These are phyloP conservation scores for Phyllotis vaccarum DNA, from an alignment of 2,797 vertebrate genomes.

Conservation along the genomic window DNA sequence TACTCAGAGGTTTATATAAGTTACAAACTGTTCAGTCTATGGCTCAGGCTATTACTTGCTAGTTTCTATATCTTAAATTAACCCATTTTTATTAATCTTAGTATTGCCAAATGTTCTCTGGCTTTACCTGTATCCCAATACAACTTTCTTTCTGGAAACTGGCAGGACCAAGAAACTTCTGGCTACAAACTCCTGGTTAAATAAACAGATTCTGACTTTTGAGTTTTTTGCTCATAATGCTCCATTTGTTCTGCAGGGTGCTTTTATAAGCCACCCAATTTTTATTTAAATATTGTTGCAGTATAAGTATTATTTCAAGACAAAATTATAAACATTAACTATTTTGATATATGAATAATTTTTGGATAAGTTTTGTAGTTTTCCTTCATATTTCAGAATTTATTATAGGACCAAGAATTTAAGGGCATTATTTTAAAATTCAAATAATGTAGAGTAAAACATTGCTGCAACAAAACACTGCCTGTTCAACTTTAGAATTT, in stretches of 20 bases:
- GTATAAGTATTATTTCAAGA: slow-evolving; percentile 46
- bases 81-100: too few relatives aligned
- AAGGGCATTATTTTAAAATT: slow-evolving; percentile 42
- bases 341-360: slow-evolving; percentile 47
- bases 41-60: too few relatives aligned
- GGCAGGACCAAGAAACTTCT: too few relatives aligned
- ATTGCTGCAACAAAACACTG: not conserved
- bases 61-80: too few relatives aligned
- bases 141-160: too few relatives aligned
- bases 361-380: slow-evolving; percentile 1
- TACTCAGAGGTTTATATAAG: too few relatives aligned
- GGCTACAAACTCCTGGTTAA: slow-evolving; percentile 48
- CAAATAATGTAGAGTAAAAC: slow-evolving; percentile 38
- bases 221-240: slow-evolving; percentile 58
- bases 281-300: slow-evolving; percentile 49
- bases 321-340: slow-evolving; percentile 50
- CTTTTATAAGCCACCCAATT: slow-evolving; percentile 61
- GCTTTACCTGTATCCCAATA: too few relatives aligned
- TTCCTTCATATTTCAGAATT: slow-evolving; percentile 65
- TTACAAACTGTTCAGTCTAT: too few relatives aligned
- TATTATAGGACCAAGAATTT: slow-evolving; percentile 58
- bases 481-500: not conserved
- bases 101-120: too few relatives aligned
- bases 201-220: slow-evolving; percentile 67
- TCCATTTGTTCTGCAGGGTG: slow-evolving; percentile 58